Evolutionary conservation across 2,797 vertebrate genomes (phyloP).

Genomic region (Fringilla coelebs): DNA sequence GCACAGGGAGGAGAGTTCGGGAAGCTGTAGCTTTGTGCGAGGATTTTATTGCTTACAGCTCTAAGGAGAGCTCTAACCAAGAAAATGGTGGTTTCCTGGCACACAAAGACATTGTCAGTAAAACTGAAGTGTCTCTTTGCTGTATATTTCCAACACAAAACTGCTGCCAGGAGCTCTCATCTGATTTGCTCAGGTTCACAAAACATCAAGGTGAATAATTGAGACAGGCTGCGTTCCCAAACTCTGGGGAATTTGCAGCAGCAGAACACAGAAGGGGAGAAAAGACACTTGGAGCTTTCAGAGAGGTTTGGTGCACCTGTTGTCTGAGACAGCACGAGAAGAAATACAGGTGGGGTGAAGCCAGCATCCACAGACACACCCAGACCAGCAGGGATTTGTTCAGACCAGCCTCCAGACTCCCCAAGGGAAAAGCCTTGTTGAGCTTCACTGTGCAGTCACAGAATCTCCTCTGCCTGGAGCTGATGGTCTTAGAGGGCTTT

Average conservation of each 20-base stretch:
- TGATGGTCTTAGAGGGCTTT: neutral
- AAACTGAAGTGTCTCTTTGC: neutral
- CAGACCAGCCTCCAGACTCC: neutral
- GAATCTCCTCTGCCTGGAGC: neutral
- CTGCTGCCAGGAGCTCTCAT: conserved; percentile 10
- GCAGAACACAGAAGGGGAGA: neutral
- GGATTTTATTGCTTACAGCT: neutral
- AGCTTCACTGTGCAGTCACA: fast-evolving
- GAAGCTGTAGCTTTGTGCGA: neutral
- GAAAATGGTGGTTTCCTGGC: conserved; percentile 8
- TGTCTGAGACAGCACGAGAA: neutral
- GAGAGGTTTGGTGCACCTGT: neutral
- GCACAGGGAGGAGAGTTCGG: neutral
- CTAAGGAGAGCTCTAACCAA: neutral
- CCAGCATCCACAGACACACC: neutral
- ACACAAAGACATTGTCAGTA: neutral
- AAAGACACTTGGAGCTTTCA: neutral
- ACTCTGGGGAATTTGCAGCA: neutral
- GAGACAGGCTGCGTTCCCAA: neutral
- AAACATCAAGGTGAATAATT: conserved; percentile 18
- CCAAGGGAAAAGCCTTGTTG: neutral
- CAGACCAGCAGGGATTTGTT: neutral
- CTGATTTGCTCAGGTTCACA: conserved; percentile 11
- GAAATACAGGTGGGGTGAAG: neutral
- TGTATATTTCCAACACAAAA: neutral